Evolutionary conservation across 2,113 vertebrate genomes (phyloP).

Genomic region (Chloebia gouldiae): DNA sequence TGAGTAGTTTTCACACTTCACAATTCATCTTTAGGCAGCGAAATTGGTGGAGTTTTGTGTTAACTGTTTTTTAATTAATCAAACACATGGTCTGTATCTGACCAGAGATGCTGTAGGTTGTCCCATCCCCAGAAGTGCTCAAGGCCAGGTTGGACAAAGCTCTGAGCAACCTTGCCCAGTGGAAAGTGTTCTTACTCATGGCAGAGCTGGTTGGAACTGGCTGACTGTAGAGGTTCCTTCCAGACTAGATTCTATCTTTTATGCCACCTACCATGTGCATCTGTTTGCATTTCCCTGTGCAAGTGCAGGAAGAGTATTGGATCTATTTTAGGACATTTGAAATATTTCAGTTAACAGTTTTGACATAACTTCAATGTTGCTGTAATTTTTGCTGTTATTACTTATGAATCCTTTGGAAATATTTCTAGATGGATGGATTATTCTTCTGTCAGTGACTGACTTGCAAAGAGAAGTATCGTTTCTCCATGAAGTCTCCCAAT

Average conservation of each 20-base stretch:
- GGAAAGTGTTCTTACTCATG: neutral
- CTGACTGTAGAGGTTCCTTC: neutral
- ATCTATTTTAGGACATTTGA: neutral
- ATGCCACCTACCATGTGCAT: fast-evolving
- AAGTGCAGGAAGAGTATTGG: neutral
- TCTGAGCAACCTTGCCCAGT: neutral
- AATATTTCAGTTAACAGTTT: neutral
- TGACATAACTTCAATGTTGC: neutral
- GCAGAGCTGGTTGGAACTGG: neutral
- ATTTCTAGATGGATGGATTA: neutral
- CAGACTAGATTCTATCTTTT: neutral
- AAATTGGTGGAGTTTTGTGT: neutral
- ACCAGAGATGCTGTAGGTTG: neutral
- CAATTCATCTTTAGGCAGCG: neutral
- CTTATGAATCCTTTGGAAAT: neutral
- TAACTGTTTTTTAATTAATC: neutral
- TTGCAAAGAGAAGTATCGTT: neutral
- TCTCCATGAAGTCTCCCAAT: neutral
- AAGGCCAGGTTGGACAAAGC: neutral
- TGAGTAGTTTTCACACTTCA: neutral
- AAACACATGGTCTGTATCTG: neutral
- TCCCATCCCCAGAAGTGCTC: no score
- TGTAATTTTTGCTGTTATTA: neutral
- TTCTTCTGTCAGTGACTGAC: neutral
- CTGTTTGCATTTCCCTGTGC: neutral